Evolutionary conservation across 2,888 invertebrate species (phyloP), one percentile per base, ranked within the genome.

Genomic region (Bombylius discolor): DNA sequence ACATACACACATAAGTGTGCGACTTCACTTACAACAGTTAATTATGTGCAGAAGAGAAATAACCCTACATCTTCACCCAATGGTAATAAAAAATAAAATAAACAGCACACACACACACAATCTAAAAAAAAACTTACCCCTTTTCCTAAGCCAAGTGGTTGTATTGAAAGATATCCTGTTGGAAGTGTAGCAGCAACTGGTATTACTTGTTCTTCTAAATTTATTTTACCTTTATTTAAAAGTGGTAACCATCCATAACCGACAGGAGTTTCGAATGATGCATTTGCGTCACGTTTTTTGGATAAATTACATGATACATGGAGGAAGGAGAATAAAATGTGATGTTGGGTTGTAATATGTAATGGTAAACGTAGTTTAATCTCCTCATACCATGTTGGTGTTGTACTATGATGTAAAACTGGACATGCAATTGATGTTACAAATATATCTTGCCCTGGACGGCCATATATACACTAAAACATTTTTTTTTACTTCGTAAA

Each of bases 191-290:
- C 84, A 1, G 97, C 91, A 47, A 98, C 91, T 0, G 94, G 86
- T 62, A 96, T 77, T 60, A 78, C 78, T 64, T 91, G 87, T 61
- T 87, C 82, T 66, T 94, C 94, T 54, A 89, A 83, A 57, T 86
- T 83, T 61, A 94, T 77, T 71, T 89, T 89, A 65, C 89, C 91
- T 73, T 89, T 92, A 61, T 81, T 79, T 53, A 94, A 75, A 47
- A 98, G 76, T 1, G 96, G 92, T 58, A 90, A 75, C 97, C 97
- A 99, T 1, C 96, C 85, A 72, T 90, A 96, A 59, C 98, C 98
- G 54, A 97, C 89, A 64, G 90, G 85, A 61, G 82, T 87, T 70
- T 90, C 90, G 47, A 72, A 74, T 4, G 70, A 61, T 14, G 87
- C 80, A 57, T 83, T 83, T 42, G 83, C 80, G 62, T 87, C 87